phyloP scores from a whole-genome alignment of 2,797 vertebrate genomes.

The Squalus acanthias region DNA sequence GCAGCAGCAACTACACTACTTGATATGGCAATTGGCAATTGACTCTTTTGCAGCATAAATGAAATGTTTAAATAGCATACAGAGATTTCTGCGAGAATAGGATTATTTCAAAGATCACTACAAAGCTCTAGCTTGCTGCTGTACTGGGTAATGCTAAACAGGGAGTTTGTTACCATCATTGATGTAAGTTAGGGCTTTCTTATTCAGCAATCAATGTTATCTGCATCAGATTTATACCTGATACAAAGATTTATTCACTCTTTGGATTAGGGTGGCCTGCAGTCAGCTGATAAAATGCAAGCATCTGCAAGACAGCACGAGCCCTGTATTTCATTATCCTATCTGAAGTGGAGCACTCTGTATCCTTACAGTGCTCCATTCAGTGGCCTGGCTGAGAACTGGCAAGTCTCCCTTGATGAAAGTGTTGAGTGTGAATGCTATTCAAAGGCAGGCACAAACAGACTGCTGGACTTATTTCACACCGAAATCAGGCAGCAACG shows the following conservation, averaged over 20 bases:
- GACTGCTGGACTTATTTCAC: not conserved
- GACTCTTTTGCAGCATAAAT: not conserved
- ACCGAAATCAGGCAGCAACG: not conserved
- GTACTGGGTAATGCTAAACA: not conserved
- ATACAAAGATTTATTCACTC: not conserved
- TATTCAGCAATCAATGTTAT: not conserved
- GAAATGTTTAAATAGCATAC: not conserved
- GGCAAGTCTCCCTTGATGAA: not conserved
- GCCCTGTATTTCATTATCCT: not conserved
- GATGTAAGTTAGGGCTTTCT: not conserved
- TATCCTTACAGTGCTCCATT: not conserved
- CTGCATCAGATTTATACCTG: not conserved
- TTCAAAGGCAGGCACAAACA: not conserved
- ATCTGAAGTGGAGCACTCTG: constrained; percentile 1
- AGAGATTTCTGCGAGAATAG: not conserved
- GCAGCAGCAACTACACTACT: not conserved
- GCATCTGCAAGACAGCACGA: not conserved
- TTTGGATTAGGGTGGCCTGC: not conserved
- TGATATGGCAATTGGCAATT: not conserved
- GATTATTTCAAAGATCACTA: not conserved
- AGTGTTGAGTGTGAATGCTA: not conserved
- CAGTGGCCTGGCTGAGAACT: not conserved
- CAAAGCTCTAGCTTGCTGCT: not conserved
- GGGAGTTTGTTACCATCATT: not conserved
- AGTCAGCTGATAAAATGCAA: constrained; percentile 21